Percentiles rank a stretch among this genome's conserved stretches.
These are phyloP conservation scores for Spea hammondii DNA, from an alignment of 2,797 vertebrate genomes.

Conservation along the genomic window DNA sequence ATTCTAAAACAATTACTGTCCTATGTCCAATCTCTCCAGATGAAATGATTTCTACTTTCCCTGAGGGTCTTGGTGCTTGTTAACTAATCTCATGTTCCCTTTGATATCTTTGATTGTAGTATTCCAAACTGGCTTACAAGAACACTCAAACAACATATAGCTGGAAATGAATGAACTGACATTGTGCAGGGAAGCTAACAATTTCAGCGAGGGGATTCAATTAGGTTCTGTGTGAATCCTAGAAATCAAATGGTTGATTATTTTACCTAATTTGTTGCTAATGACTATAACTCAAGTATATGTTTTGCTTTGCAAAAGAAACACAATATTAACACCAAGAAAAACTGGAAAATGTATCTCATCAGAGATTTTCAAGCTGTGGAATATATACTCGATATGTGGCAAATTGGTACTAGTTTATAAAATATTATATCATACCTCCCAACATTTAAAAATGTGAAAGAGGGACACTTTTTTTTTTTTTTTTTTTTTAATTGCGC, in stretches of 20 bases:
- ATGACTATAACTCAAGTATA: background rate
- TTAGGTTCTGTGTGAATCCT: too few relatives aligned
- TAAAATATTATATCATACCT: too few relatives aligned
- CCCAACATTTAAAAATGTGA: too few relatives aligned
- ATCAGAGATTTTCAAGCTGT: too few relatives aligned
- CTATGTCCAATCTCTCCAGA: background rate
- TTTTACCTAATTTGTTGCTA: background rate
- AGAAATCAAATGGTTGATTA: too few relatives aligned
- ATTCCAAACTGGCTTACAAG: slow-evolving; percentile 9
- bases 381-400: too few relatives aligned
- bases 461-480: too few relatives aligned
- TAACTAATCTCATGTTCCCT: background rate
- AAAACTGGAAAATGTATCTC: too few relatives aligned
- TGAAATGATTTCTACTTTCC: slow-evolving; percentile 14
- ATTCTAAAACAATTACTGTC: slow-evolving; percentile 19
- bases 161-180: slow-evolving; percentile 15
- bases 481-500: too few relatives aligned
- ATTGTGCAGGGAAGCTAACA: slow-evolving; percentile 3
- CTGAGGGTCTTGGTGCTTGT: background rate
- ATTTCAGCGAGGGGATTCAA: background rate
- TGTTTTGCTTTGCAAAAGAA: background rate
- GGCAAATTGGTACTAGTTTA: too few relatives aligned
- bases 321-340: background rate
- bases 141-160: slow-evolving; percentile 8
- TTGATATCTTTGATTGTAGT: slow-evolving; percentile 21